These are phyloP conservation scores for Kryptopterus vitreolus DNA, from an alignment of 2,797 vertebrate genomes.

Conservation along the genomic window DNA sequence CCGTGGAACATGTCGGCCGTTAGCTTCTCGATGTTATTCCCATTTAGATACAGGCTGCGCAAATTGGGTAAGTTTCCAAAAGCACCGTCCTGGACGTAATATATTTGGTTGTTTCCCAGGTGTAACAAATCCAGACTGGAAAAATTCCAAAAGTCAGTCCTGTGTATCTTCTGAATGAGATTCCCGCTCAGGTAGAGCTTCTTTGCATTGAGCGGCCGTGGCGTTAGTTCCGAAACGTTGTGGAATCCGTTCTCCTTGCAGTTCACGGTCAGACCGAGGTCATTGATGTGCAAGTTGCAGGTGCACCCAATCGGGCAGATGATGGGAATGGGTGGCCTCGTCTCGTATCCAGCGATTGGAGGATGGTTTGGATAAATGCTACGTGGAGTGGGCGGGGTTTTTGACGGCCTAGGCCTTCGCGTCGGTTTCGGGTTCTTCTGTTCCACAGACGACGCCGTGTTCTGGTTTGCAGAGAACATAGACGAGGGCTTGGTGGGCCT, in stretches of 20 bases:
- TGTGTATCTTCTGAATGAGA: constrained; percentile 91
- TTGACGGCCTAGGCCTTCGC: constrained; percentile 78
- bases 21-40: constrained; percentile 91
- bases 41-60: constrained; percentile 93
- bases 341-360: constrained; percentile 79
- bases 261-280: constrained; percentile 92
- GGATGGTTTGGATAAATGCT: constrained; percentile 88
- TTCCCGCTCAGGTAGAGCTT: constrained; percentile 95
- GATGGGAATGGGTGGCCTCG: constrained; percentile 74
- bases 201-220: constrained; percentile 87
- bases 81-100: constrained; percentile 90
- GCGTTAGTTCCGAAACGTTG: constrained; percentile 90
- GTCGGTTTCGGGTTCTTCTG: constrained; percentile 72
- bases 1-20: constrained; percentile 92
- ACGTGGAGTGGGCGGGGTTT: constrained; percentile 83
- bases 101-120: constrained; percentile 95
- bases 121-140: constrained; percentile 93
- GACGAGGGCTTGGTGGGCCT: constrained; percentile 83
- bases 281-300: constrained; percentile 89
- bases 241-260: constrained; percentile 92
- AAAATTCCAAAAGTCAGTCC: constrained; percentile 95
- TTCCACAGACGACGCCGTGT: constrained; percentile 84
- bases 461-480: constrained; percentile 89
- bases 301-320: constrained; percentile 91
- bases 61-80: constrained; percentile 91